phyloP scores from a whole-genome alignment of 2,888 invertebrate species.

The Drosophila algonquin region DNA sequence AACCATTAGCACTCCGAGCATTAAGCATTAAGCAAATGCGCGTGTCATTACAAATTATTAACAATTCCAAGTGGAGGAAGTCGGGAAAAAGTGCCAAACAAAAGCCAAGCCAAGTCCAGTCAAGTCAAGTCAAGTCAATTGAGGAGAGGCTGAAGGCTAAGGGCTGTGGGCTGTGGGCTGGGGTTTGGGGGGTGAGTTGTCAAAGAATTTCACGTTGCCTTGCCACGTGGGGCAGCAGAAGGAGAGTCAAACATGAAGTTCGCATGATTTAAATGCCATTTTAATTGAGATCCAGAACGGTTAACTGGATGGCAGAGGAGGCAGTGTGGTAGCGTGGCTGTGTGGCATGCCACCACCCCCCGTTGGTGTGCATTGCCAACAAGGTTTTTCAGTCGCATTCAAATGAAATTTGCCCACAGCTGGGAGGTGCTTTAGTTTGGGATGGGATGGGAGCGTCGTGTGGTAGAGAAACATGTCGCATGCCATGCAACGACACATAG shows the following conservation, averaged over 20 bases:
- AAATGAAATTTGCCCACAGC: conserved; percentile 74
- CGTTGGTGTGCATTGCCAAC: conserved; percentile 71
- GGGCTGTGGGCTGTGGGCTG: background rate
- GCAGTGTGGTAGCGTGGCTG: background rate
- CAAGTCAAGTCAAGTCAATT: conserved; percentile 3
- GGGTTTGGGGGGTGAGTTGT: conserved; percentile 21
- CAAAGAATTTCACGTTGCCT: conserved; percentile 57
- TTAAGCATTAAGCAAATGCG: conserved; percentile 33
- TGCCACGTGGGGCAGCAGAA: conserved; percentile 42
- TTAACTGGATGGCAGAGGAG: background rate
- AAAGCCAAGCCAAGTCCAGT: conserved; percentile 15
- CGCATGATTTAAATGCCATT: conserved; percentile 75
- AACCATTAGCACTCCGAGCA: conserved; percentile 25
- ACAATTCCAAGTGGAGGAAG: conserved; percentile 55
- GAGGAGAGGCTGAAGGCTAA: conserved; percentile 6
- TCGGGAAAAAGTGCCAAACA: conserved; percentile 47
- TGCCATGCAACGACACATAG: conserved; percentile 46
- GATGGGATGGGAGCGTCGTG: conserved; percentile 5
- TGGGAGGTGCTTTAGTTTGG: conserved; percentile 29
- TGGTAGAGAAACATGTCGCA: conserved; percentile 56
- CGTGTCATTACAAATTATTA: conserved; percentile 68
- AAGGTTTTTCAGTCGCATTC: conserved; percentile 67
- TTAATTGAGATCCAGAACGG: conserved; percentile 67
- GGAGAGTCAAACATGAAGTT: conserved; percentile 54
- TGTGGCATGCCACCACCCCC: conserved; percentile 52